A percentile compares a stretch with the other conserved stretches of the same genome.
Conservation (phyloP, 2,113 vertebrate genomes). For the Synodontis membranacea region DNA sequence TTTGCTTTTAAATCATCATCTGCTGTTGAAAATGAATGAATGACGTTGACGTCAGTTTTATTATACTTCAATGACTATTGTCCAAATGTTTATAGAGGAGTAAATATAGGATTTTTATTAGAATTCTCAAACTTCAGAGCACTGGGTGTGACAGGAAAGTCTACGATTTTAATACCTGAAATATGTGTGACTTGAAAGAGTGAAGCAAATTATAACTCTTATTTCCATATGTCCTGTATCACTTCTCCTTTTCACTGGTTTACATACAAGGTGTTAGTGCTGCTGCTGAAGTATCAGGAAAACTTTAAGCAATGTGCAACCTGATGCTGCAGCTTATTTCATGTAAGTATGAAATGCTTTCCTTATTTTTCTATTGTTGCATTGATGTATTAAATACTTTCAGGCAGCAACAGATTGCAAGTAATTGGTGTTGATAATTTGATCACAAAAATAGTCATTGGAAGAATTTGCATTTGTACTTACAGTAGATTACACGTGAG, state of each 20-base stretch:
- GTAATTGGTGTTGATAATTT: not conserved
- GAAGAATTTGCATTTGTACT: not conserved
- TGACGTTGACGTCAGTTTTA: not conserved
- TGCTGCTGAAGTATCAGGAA: not conserved
- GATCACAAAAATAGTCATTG: not conserved
- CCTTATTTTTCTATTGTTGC: not conserved
- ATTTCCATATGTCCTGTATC: slow-evolving; percentile 34
- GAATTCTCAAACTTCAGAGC: not conserved
- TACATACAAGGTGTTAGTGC: not conserved
- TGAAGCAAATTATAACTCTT: slow-evolving; percentile 12
- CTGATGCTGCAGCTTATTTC: not conserved
- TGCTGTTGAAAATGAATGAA: not conserved
- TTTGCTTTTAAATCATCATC: not conserved
- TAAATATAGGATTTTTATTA: not conserved
- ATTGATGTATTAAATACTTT: not conserved
- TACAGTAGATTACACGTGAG: not conserved
- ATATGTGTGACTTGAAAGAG: not conserved
- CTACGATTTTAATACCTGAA: not conserved
- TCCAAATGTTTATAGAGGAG: not conserved
- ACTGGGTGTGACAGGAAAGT: not conserved
- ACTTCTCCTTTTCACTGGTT: not conserved
- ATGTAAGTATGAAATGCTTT: slow-evolving; percentile 35
- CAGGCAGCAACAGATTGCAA: too few relatives aligned
- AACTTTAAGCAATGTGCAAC: slow-evolving; percentile 20
- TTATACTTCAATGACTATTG: not conserved